Base-by-base conservation (phyloP, 1,140 invertebrate species). In the Drosophila sechellia region DNA sequence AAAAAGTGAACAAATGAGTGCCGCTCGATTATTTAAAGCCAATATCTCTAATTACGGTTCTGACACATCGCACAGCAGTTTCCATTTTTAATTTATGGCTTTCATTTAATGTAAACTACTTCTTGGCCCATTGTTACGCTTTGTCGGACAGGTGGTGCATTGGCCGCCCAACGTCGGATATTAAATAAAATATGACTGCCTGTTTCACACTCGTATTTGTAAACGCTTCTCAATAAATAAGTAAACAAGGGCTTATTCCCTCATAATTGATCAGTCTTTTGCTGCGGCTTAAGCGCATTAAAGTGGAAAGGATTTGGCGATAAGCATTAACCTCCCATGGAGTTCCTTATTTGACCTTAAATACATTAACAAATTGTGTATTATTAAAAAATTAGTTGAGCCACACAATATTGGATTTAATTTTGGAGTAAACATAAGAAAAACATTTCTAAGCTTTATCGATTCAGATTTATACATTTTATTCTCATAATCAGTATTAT, bases 21-120 rank as follows among this genome's bases (percentile, higher is more conserved):
- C 81, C 60, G 60, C 49, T 69, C 75, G 72, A 76, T 73, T 72
- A 77, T 81, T 76, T 66, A 76, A 70, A 77, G 79, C 71, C 79
- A 86, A 89, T 87, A 87, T 83, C 66, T 77, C 84, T 86, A 86
- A 86, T 86, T 86, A 86, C 83, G 84, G 79, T 77, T 86, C 79
- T 83, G 83, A 81, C 79, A 79, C 72, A 68, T 79, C 77, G 64
- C 65, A 74, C 63, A 83, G 66, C 70, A 86, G 79, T 83, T 89
- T 76, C 75, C 79, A 76, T 63, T 66, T 85, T 79, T 45, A 87
- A 87, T 86, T 87, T 83, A 81, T 87, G 75, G 78, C 34, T 78
- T 79, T 87, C 54, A 69, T 79, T 76, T 79, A 71, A 68, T 78
- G 69, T 77, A 86, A 79, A 81, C 77, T 77, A 69, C 72, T 79